These are phyloP conservation scores for Julus scandinavius DNA, from an alignment of 2,888 invertebrate species.

Conservation along the genomic window DNA sequence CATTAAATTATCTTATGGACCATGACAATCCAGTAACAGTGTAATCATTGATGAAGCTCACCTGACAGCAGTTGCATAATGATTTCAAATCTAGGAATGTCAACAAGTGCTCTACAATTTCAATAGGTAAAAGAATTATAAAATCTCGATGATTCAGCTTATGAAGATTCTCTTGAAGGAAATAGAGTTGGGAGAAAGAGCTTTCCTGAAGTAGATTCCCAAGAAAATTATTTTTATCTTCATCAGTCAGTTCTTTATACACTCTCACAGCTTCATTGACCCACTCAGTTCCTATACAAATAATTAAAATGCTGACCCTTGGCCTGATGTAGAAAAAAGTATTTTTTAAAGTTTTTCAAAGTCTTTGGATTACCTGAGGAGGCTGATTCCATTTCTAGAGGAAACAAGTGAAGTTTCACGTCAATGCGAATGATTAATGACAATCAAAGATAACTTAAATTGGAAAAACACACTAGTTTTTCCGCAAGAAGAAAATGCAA, in stretches of 20 bases:
- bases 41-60: neutral
- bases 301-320: neutral
- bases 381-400: neutral
- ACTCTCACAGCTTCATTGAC: neutral
- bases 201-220: constrained; percentile 36
- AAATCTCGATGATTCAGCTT: constrained; percentile 27
- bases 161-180: constrained; percentile 35
- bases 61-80: constrained; percentile 34
- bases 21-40: too few relatives aligned
- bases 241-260: constrained; percentile 3
- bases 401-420: neutral
- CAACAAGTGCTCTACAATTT: constrained; percentile 39
- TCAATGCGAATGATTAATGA: neutral
- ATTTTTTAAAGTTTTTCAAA: too few relatives aligned
- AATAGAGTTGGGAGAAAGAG: constrained; percentile 45
- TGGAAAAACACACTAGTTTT: too few relatives aligned
- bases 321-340: neutral
- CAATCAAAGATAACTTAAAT: too few relatives aligned
- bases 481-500: too few relatives aligned
- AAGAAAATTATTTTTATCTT: constrained; percentile 36
- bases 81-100: constrained; percentile 8
- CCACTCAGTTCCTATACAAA: neutral
- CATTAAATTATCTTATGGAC: too few relatives aligned
- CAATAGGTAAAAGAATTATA: constrained; percentile 36
- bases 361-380: neutral